These are phyloP conservation scores for Drosophila macrothrix DNA, from an alignment of 2,888 invertebrate genomes.

Conservation along the genomic window DNA sequence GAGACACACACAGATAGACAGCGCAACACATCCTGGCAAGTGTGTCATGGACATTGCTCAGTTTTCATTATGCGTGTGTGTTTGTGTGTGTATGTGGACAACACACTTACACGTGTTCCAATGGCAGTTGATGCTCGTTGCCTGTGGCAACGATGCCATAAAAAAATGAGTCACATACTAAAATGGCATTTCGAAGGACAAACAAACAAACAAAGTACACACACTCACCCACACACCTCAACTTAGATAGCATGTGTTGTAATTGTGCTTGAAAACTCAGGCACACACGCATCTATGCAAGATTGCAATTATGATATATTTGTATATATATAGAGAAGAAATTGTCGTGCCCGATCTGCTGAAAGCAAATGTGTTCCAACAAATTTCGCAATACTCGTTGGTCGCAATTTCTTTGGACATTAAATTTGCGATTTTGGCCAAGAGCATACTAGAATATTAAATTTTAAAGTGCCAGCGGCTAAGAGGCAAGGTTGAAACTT, in stretches of 20 bases:
- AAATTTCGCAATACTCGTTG: conserved; percentile 14
- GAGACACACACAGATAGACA: background rate
- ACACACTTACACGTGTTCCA: conserved; percentile 70
- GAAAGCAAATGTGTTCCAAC: conserved; percentile 25
- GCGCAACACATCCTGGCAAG: conserved; percentile 47
- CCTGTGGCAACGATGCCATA: conserved; percentile 36
- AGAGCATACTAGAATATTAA: conserved; percentile 30
- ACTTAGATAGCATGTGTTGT: conserved; percentile 34
- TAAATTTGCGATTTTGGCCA: conserved; percentile 19
- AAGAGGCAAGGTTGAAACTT: conserved; percentile 36
- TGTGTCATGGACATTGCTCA: conserved; percentile 75
- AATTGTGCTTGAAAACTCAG: conserved; percentile 67
- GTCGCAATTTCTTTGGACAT: conserved; percentile 11
- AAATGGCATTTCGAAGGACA: conserved; percentile 77
- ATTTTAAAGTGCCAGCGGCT: conserved; percentile 36
- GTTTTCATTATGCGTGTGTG: conserved; percentile 37
- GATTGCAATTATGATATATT: conserved; percentile 79
- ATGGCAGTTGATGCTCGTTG: conserved; percentile 33
- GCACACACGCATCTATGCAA: conserved; percentile 70
- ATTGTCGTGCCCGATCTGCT: conserved; percentile 57
- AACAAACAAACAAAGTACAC: conserved; percentile 63
- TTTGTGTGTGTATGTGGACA: conserved; percentile 36
- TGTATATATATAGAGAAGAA: conserved; percentile 53
- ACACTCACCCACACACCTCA: conserved; percentile 11
- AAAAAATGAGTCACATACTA: conserved; percentile 71